Evolutionary conservation across 2,888 invertebrate species (phyloP).

Genomic region (Epistrophe grossulariae): DNA sequence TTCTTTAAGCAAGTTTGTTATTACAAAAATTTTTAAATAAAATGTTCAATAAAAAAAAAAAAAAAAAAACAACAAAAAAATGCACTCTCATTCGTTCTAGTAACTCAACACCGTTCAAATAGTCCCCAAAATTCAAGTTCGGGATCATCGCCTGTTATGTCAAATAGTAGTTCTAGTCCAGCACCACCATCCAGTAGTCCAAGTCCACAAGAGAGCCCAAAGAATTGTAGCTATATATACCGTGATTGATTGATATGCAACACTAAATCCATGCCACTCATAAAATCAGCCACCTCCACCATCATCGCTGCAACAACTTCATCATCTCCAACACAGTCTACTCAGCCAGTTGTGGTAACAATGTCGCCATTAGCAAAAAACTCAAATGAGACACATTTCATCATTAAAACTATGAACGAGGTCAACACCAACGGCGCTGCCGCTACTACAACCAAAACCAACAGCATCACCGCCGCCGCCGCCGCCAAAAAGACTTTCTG

Average conservation of each 20-base stretch:
- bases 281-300: conserved; percentile 78
- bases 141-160: conserved; percentile 84
- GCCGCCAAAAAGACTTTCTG: conserved; percentile 9
- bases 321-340: conserved; percentile 58
- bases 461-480: not conserved
- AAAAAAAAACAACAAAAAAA: conserved; percentile 3
- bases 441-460: not conserved
- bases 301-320: conserved; percentile 19
- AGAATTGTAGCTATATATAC: conserved; percentile 84
- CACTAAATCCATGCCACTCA: conserved; percentile 84
- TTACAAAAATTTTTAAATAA: not conserved
- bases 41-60: not conserved
- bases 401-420: conserved; percentile 38
- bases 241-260: conserved; percentile 85
- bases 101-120: conserved; percentile 84
- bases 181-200: conserved; percentile 84
- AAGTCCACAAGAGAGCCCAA: conserved; percentile 84
- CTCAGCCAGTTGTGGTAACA: not conserved
- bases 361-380: conserved; percentile 42
- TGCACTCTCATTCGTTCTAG: conserved; percentile 77
- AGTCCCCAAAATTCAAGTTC: conserved; percentile 84
- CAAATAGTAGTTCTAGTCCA: conserved; percentile 84
- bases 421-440: conserved; percentile 22
- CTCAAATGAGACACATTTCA: conserved; percentile 62
- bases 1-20: not conserved